Evolutionary conservation across 2,888 invertebrate genomes (phyloP).

Genomic region (Netelia melanura): DNA sequence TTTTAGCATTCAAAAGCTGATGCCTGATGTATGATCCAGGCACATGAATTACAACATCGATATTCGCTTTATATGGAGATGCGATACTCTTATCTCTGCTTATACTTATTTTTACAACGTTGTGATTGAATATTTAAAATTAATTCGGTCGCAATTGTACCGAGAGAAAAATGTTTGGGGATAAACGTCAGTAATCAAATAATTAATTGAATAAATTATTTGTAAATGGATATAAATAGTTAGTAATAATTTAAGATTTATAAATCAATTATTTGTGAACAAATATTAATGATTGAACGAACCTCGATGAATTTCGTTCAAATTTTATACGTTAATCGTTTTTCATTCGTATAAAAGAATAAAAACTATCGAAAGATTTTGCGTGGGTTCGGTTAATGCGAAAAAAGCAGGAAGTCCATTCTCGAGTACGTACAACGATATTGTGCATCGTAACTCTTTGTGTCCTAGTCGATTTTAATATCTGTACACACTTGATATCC

Average conservation of each 20-base stretch:
- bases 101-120: slow-evolving; percentile 12
- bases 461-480: slow-evolving; percentile 38
- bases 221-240: no score
- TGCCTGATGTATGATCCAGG: slow-evolving; percentile 2
- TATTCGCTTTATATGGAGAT: slow-evolving; percentile 51
- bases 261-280: no score
- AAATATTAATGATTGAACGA: no score
- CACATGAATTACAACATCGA: slow-evolving; percentile 26
- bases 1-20: slow-evolving; percentile 40
- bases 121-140: not conserved
- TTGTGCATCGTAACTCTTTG: slow-evolving; percentile 23
- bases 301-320: no score
- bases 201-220: no score
- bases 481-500: slow-evolving; percentile 24
- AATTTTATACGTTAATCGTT: no score
- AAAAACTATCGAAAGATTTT: not conserved
- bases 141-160: no score
- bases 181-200: no score
- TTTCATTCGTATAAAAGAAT: not conserved
- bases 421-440: not conserved
- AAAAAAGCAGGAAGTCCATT: not conserved
- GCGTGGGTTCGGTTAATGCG: slow-evolving; percentile 16
- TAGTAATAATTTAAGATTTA: no score
- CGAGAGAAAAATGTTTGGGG: no score
- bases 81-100: not conserved